Evolutionary conservation across 2,113 vertebrate genomes (phyloP).

Genomic region (Corvus moneduloides): DNA sequence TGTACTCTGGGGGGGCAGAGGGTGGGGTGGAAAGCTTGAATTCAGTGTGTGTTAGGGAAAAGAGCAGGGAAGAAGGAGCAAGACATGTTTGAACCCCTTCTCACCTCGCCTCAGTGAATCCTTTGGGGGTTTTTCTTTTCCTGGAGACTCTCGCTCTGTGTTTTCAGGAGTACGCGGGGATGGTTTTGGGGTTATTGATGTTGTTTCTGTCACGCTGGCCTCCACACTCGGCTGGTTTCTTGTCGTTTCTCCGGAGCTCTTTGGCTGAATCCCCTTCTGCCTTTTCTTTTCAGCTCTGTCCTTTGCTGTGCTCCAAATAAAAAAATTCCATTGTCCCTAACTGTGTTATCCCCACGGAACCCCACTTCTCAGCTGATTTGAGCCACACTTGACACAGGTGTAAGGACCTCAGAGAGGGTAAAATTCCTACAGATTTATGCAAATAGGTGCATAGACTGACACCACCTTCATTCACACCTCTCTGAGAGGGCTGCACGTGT

Average conservation of each 20-base stretch:
- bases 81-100: neutral
- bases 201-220: neutral
- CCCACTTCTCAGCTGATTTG: neutral
- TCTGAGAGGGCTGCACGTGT: neutral
- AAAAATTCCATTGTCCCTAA: neutral
- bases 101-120: constrained; percentile 55
- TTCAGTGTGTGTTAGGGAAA: neutral
- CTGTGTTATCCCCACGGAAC: neutral
- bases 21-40: neutral
- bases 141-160: neutral
- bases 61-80: neutral
- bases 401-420: neutral
- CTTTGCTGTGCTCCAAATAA: constrained; percentile 50
- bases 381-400: neutral
- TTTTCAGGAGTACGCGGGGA: neutral
- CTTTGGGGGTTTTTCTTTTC: constrained; percentile 13
- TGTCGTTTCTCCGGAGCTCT: neutral
- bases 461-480: neutral
- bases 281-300: constrained; percentile 47
- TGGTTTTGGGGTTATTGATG: neutral
- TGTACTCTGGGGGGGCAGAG: neutral
- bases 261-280: constrained; percentile 22
- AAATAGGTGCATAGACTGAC: neutral
- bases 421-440: neutral
- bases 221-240: neutral